Evolutionary conservation across 2,113 vertebrate genomes (phyloP), one percentile per base, ranked within the genome.

Genomic region (Cyanoramphus novaezelandiae): DNA sequence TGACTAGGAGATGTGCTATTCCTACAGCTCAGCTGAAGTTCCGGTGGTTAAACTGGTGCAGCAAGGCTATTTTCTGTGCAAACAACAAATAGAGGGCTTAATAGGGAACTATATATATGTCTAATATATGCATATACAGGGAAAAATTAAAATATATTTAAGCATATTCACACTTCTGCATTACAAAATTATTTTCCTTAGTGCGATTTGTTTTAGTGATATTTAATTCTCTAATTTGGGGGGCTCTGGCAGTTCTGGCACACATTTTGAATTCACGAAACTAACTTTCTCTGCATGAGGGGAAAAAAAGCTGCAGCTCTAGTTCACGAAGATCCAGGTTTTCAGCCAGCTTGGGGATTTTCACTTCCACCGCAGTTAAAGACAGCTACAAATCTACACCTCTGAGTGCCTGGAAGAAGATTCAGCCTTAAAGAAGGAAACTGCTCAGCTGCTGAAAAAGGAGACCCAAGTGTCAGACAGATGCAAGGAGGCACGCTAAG

Each of bases 351-450:
- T 50, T 55, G 76, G 68, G 59, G 88, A 80, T 92, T 92, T 95
- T 90, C 69, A 86, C 35, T 87, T 94, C 47, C 55, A 78, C 70
- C 0, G 9, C 91, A 83, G 86, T 83, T 91, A 88, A 92, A 90
- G 76, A 86, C 91, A 96, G 94, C 89, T 95, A 91, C 80, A 95
- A 82, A 95, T 49, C 68, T 57, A 57, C 82, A 88, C 77, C 71
- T 72, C 43, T 9, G 13, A 35, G 75, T 86, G 82, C 76, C 63
- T 88, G 49, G 20, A 90, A 86, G 13, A 76, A 86, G 44, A 88
- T 62, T 86, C 79, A 88, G 63, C 39, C 53, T 86, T 39, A 68
- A 46, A 80, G 82, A 62, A 76, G 94, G 86, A 91, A 91, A 94
- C 11, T 21, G 72, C 86, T 91, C 89, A 86, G 77, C 37, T 86